Conservation (phyloP, 2,888 invertebrate genomes). For the Ecliptopera silaceata region DNA sequence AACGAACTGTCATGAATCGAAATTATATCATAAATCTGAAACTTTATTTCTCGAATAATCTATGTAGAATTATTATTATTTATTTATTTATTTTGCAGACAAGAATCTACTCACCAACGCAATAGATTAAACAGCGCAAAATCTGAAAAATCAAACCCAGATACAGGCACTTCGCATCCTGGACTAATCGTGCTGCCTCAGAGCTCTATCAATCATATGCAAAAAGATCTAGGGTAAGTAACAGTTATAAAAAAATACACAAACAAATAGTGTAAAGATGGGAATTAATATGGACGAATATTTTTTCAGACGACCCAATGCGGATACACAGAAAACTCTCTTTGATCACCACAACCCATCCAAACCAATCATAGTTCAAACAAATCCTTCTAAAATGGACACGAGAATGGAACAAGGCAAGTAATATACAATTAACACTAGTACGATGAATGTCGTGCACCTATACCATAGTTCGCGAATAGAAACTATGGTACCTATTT, state of each 20-base stretch:
- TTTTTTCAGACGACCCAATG: slow-evolving; percentile 55
- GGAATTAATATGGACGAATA: too few relatives aligned
- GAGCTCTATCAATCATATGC: slow-evolving; percentile 61
- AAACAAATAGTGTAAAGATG: too few relatives aligned
- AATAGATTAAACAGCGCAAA: slow-evolving; percentile 60
- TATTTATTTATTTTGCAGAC: slow-evolving; percentile 47
- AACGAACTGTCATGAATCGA: too few relatives aligned
- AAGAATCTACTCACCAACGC: slow-evolving; percentile 59
- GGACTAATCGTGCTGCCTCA: slow-evolving; percentile 73
- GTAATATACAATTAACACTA: slow-evolving; percentile 8
- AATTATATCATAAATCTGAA: too few relatives aligned
- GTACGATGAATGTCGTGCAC: too few relatives aligned
- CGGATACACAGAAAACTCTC: slow-evolving; percentile 68
- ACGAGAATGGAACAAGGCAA: slow-evolving; percentile 73
- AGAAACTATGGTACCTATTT: too few relatives aligned
- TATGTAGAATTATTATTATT: too few relatives aligned
- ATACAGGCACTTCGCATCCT: slow-evolving; percentile 58
- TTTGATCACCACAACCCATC: slow-evolving; percentile 80
- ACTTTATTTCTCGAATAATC: too few relatives aligned
- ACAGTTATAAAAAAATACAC: neutral
- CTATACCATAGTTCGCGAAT: too few relatives aligned
- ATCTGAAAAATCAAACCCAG: slow-evolving; percentile 66
- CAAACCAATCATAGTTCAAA: slow-evolving; percentile 88
- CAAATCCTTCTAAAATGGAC: slow-evolving; percentile 68
- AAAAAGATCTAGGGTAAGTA: slow-evolving; percentile 67